Evolutionary conservation across 2,797 vertebrate species (phyloP).

Genomic region (Pseudochirops corinnae): DNA sequence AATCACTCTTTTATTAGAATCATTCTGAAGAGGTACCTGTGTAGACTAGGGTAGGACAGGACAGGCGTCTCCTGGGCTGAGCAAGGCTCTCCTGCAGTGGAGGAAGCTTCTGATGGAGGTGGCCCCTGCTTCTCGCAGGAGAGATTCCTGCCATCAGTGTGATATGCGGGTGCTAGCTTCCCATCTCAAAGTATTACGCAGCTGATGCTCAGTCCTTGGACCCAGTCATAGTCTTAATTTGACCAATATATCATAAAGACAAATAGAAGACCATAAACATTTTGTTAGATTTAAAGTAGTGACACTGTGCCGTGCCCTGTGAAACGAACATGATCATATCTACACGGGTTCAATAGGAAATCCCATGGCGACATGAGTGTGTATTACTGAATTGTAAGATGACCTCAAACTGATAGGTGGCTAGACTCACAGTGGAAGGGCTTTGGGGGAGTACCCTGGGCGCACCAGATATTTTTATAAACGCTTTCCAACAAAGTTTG

Average conservation of each 20-base stretch:
- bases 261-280: neutral
- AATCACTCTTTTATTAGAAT: neutral
- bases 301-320: neutral
- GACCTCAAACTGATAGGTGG: neutral
- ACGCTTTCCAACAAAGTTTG: neutral
- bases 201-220: neutral
- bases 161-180: neutral
- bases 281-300: neutral
- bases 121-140: neutral
- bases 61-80: neutral
- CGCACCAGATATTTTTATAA: neutral
- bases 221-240: neutral
- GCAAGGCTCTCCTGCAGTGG: neutral
- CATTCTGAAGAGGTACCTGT: neutral
- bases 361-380: neutral
- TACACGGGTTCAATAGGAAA: neutral
- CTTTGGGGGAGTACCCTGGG: neutral
- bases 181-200: neutral
- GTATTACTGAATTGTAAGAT: neutral
- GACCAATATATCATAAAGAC: neutral
- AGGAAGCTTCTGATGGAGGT: neutral
- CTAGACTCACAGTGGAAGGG: neutral
- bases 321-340: neutral
- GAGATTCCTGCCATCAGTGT: neutral
- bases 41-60: neutral